Evolutionary conservation across 2,797 vertebrate genomes (phyloP).

Genomic region (Siniperca scherzeri): DNA sequence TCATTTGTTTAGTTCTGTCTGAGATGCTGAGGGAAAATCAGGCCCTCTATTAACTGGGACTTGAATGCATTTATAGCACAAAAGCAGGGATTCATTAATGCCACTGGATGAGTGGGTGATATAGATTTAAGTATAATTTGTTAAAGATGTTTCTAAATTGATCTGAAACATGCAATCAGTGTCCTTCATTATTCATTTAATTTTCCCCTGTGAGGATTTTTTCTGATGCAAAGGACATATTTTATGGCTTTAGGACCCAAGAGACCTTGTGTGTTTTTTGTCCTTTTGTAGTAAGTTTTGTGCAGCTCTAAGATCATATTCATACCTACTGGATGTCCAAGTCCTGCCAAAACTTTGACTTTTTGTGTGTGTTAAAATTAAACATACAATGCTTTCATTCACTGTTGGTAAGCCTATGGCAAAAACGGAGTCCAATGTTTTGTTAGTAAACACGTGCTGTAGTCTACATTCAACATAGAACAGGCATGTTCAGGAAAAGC

Average conservation of each 20-base stretch:
- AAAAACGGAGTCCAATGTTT: neutral
- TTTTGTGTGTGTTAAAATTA: neutral
- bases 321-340: too few relatives aligned
- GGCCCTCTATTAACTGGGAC: constrained; percentile 48
- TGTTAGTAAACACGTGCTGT: neutral
- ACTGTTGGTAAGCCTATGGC: neutral
- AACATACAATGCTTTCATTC: neutral
- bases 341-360: neutral
- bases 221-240: neutral
- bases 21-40: constrained; percentile 75
- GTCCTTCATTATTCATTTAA: constrained; percentile 32
- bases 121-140: constrained; percentile 55
- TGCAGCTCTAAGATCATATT: neutral
- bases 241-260: neutral
- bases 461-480: neutral
- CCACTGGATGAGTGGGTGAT: constrained; percentile 40
- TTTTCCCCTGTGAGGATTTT: neutral
- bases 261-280: neutral
- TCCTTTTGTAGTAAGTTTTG: neutral
- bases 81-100: constrained; percentile 63
- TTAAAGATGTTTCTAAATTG: constrained; percentile 43
- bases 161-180: constrained; percentile 25
- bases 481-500: neutral
- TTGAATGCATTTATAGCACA: constrained; percentile 45
- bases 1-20: constrained; percentile 64